These are phyloP conservation scores for Indicator maculatus DNA, from an alignment of 2,113 vertebrate species.

Conservation along the genomic window DNA sequence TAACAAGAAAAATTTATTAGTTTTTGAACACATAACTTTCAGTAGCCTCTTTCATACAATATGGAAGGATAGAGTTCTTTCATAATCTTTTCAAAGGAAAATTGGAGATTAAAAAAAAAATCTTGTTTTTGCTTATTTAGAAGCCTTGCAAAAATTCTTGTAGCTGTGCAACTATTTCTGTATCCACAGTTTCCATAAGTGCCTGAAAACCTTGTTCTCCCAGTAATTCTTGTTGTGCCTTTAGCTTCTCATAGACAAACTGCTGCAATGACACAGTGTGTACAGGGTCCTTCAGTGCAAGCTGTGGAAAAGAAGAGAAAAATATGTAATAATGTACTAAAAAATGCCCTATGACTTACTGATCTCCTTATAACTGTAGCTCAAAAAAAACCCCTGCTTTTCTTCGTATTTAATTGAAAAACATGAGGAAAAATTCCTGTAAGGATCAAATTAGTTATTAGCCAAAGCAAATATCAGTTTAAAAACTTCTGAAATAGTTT, in stretches of 20 bases:
- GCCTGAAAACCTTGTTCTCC: constrained; percentile 89
- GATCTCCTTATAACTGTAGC: background rate
- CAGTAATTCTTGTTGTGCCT: constrained; percentile 90
- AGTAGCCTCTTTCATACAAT: constrained; percentile 18
- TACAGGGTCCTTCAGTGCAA: constrained; percentile 93
- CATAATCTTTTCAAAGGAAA: background rate
- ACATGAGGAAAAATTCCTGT: background rate
- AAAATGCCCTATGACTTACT: background rate
- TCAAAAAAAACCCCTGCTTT: background rate
- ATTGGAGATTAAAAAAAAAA: background rate
- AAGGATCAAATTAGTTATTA: background rate
- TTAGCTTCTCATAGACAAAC: constrained; percentile 95
- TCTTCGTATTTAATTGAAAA: background rate
- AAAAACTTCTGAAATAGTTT: background rate
- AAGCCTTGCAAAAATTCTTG: constrained; percentile 93
- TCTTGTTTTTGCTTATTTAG: constrained; percentile 61
- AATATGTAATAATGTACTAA: background rate
- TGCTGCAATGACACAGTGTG: constrained; percentile 93
- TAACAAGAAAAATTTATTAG: background rate
- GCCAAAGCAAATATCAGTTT: background rate
- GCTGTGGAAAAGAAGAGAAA: constrained; percentile 74
- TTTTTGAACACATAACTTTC: constrained; percentile 20
- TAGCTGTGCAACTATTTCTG: constrained; percentile 92
- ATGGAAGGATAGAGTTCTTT: background rate
- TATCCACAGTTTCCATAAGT: constrained; percentile 97